Percentiles rank a stretch among this genome's conserved stretches.
phyloP scores from a whole-genome alignment of 2,113 vertebrate species.

The Syrmaticus mikado region DNA sequence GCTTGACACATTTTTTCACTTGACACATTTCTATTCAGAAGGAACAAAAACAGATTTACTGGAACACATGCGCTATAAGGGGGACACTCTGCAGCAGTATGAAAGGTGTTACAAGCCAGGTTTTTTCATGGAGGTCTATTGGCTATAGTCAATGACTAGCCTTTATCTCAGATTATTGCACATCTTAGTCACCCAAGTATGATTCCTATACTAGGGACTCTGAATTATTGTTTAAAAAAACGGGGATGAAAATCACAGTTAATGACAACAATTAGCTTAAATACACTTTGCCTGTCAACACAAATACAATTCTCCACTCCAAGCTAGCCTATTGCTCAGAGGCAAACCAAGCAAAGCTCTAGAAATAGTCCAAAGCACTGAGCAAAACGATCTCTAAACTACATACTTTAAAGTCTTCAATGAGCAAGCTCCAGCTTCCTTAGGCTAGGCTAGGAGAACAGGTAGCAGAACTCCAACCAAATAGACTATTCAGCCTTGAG shows the following conservation, averaged over 20 bases:
- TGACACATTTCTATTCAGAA: not conserved
- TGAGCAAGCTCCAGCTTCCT: not conserved
- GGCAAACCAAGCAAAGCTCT: not conserved
- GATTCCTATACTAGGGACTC: not conserved
- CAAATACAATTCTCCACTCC: not conserved
- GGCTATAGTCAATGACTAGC: not conserved
- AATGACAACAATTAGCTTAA: not conserved
- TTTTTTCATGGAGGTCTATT: not conserved
- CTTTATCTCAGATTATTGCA: not conserved
- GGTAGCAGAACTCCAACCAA: not conserved
- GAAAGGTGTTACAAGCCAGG: not conserved
- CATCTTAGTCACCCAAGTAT: not conserved
- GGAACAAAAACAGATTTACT: not conserved
- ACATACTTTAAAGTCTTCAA: not conserved
- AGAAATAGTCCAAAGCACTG: not conserved
- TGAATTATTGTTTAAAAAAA: not conserved
- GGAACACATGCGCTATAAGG: not conserved
- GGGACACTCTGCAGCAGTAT: not conserved
- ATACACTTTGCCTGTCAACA: not conserved
- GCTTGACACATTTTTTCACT: not conserved
- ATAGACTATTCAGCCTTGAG: not conserved
- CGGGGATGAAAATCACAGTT: not conserved
- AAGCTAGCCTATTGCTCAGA: not conserved
- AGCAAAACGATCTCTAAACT: not conserved
- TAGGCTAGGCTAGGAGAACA: not conserved